Base-by-base conservation (phyloP, 2,797 vertebrate genomes). In the Poeciliopsis presidionis region DNA sequence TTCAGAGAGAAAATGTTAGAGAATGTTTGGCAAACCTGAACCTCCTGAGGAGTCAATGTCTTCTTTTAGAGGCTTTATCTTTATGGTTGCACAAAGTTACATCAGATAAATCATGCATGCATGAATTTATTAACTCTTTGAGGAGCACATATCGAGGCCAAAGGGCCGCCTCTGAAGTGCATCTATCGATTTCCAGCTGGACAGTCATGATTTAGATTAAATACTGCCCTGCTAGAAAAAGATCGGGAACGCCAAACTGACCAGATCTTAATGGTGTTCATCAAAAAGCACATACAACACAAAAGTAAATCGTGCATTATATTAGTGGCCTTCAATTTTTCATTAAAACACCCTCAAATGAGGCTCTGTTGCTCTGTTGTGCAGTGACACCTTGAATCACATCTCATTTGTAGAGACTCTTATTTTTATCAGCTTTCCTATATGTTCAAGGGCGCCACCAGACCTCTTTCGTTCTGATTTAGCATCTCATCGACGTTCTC, bases 401-500 rank as follows among this genome's bases (percentile, higher is more conserved):
- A n/a, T n/a, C 22, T 43, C 39, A 53, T 22, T 25, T 18, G 22
- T 14, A 14, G n/a, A 46, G 16, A 22, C 63, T 69, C 63, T 67
- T 75, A 16, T 53, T 69, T 74, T 25, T 5, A 20, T 69, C 3
- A 39, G 25, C 28, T 74, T 28, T 6, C 55, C n/a, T 61, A 5
- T 43, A 20, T 41, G 39, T 69, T 46, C 53, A 80, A 71, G 65
- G 73, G 39, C n/a, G 28, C 28, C 6, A 25, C 12, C 12, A 22
- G 65, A 6, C 25, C 14, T 71, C 18, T 45, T 55, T 73, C 13
- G 8, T 73, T 81, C 77, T 49, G 53, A 76, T 81, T 70, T 43
- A 78, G 61, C 75, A 25, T 33, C 47, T 65, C 73, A 67, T 81
- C 47, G 43, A 78, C 83, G 77, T 69, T 43, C 11, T 22, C 74